phyloP scores from a whole-genome alignment of 1,140 invertebrate genomes.

The Eufriesea mexicana region DNA sequence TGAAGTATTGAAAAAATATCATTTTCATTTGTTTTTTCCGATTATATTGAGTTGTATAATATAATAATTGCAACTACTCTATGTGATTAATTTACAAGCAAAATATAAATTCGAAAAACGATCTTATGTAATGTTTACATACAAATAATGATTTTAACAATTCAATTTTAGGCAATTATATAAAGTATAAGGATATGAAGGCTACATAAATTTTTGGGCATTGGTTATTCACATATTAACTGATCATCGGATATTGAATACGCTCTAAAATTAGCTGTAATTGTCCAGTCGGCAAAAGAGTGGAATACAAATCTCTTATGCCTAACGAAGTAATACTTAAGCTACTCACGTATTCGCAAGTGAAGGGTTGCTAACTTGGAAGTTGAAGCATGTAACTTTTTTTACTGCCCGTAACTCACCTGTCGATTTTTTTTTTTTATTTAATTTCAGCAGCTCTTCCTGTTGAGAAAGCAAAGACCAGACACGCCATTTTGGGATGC shows the following conservation, averaged over 20 bases:
- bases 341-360: conserved; percentile 47
- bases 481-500: conserved; percentile 31
- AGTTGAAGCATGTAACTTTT: conserved; percentile 44
- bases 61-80: not conserved
- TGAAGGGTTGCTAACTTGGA: conserved; percentile 52
- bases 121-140: not conserved
- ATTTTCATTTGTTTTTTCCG: not conserved
- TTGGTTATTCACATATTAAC: conserved; percentile 38
- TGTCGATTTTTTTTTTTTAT: conserved; percentile 35
- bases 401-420: conserved; percentile 24
- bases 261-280: conserved; percentile 57
- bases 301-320: conserved; percentile 48
- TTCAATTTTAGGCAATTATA: not conserved
- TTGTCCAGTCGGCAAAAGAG: conserved; percentile 48
- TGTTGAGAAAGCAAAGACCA: not conserved
- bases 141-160: not conserved
- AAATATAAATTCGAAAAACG: conserved; percentile 1
- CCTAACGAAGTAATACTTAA: conserved; percentile 44
- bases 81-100: conserved; percentile 24
- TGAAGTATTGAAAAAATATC: not conserved
- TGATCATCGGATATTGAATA: conserved; percentile 30
- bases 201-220: not conserved
- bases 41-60: not conserved
- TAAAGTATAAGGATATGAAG: not conserved
- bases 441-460: conserved; percentile 37